Conservation (phyloP, 2,797 vertebrate species). For the Anguilla obscura region DNA sequence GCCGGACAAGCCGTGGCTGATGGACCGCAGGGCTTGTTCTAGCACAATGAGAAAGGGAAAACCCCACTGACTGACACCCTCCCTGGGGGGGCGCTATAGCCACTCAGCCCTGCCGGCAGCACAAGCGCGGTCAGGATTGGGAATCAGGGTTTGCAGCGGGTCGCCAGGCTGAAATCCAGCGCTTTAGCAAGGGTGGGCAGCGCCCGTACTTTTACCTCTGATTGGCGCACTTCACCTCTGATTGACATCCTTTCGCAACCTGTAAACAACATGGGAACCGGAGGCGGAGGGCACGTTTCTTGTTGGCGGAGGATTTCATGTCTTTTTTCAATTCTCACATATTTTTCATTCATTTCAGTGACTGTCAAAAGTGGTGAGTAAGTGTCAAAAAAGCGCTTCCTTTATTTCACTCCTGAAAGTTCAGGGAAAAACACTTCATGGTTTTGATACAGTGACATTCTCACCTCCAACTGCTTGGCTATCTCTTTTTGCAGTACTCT, state of each 20-base stretch:
- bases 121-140: neutral
- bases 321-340: constrained; percentile 1
- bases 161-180: neutral
- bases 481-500: neutral
- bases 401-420: neutral
- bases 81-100: neutral
- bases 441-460: neutral
- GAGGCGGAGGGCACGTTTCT: constrained; percentile 6
- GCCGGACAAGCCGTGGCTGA: neutral
- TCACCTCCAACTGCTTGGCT: neutral
- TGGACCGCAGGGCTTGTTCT: neutral
- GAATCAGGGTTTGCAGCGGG: neutral
- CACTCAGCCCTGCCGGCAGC: neutral
- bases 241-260: constrained; percentile 63
- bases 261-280: constrained; percentile 61
- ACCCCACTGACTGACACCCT: neutral
- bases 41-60: neutral
- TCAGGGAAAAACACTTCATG: neutral
- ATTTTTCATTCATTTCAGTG: neutral
- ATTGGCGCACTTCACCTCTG: constrained; percentile 20
- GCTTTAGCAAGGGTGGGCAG: neutral
- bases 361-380: neutral
- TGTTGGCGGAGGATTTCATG: neutral
- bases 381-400: neutral
- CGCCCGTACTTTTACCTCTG: neutral